These are phyloP conservation scores for Apostichopus japonicus DNA, from an alignment of 35 echinoderm and acorn worm genomes.

Conservation along the genomic window DNA sequence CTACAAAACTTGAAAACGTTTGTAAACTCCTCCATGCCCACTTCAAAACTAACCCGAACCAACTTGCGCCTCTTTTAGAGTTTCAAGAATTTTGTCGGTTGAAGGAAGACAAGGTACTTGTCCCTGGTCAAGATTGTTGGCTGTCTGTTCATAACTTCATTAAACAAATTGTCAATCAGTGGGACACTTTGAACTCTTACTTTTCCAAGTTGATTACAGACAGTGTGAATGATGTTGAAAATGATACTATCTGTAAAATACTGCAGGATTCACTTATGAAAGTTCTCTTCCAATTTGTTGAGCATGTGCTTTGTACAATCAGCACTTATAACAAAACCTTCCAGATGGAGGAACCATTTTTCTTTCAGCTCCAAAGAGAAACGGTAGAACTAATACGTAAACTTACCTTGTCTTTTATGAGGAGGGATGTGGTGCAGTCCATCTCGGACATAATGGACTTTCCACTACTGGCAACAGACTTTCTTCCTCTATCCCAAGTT, in stretches of 20 bases:
- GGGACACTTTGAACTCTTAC: constrained; percentile 22
- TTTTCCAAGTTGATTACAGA: constrained; percentile 1
- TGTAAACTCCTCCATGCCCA: constrained; percentile 5
- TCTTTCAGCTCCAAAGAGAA: constrained; percentile 40
- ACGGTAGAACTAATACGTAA: constrained; percentile 29
- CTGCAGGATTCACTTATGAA: constrained; percentile 2
- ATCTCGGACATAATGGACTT: constrained; percentile 22
- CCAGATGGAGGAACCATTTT: constrained; percentile 43
- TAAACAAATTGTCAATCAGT: constrained; percentile 7
- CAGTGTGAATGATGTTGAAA: neutral
- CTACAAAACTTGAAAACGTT: constrained; percentile 19
- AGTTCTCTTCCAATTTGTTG: constrained; percentile 29
- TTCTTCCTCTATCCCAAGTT: constrained; percentile 24
- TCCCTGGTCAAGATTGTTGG: neutral
- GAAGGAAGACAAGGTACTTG: constrained; percentile 1
- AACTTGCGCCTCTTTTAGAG: neutral
- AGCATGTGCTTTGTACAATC: neutral
- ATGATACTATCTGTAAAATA: neutral
- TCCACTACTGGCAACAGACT: neutral
- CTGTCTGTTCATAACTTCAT: constrained; percentile 33
- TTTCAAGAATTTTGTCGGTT: constrained; percentile 33
- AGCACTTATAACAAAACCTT: constrained; percentile 40
- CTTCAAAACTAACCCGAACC: neutral
- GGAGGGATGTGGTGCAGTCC: constrained; percentile 21
- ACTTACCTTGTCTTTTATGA: constrained; percentile 36